Evolutionary conservation across 2,797 vertebrate species (phyloP).

Genomic region (Lacerta bilineata): DNA sequence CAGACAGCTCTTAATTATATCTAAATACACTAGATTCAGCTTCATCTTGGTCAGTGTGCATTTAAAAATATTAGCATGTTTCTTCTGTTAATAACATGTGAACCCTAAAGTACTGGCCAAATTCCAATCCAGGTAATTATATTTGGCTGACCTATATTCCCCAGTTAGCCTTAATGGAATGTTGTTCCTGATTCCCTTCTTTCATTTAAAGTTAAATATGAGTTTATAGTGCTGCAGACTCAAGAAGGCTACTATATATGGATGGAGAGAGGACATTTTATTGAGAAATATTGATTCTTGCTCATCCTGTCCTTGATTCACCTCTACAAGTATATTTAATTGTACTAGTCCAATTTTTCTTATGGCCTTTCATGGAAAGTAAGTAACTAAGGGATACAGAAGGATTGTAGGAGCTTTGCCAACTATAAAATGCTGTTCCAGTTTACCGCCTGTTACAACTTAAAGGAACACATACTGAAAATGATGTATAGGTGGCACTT

Average conservation of each 20-base stretch:
- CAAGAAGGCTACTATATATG: background rate
- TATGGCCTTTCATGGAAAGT: background rate
- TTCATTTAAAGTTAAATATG: slow-evolving; percentile 30
- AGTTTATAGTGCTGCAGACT: background rate
- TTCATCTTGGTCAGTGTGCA: slow-evolving; percentile 35
- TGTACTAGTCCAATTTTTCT: background rate
- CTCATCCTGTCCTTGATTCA: background rate
- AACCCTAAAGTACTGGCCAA: slow-evolving; percentile 39
- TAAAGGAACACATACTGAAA: too few relatives aligned
- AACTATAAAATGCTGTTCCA: background rate
- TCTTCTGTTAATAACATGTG: slow-evolving; percentile 41
- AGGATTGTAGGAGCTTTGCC: background rate
- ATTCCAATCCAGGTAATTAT: slow-evolving; percentile 43
- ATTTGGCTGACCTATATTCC: slow-evolving; percentile 38
- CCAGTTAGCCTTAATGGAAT: slow-evolving; percentile 50
- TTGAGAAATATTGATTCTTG: background rate
- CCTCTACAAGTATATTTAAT: background rate
- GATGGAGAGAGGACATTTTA: background rate
- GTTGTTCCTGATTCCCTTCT: slow-evolving; percentile 61
- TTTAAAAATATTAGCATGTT: background rate
- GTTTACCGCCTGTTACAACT: too few relatives aligned
- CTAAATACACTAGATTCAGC: slow-evolving; percentile 48
- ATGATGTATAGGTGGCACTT: too few relatives aligned
- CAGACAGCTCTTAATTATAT: slow-evolving; percentile 43
- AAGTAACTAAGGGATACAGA: background rate